Evolutionary conservation across 2,888 invertebrate genomes (phyloP), one percentile per base, ranked within the genome.

Genomic region (Sericinus montela): DNA sequence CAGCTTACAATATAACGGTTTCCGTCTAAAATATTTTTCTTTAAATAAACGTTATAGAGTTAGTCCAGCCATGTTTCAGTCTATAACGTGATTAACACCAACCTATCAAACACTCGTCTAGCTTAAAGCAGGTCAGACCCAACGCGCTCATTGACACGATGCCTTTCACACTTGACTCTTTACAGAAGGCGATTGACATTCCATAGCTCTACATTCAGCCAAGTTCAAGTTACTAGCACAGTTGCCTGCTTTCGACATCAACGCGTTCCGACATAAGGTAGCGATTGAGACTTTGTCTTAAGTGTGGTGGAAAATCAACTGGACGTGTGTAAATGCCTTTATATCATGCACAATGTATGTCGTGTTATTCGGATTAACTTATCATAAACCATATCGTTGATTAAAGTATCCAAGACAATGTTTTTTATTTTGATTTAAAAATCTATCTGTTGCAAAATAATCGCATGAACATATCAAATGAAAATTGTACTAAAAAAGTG

Each of bases 101-200:
- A 19, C 19, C 36, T 28, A 46, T 38, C 37, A 39, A 39, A 39
- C 45, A 36, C 36, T 30, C 41, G 19, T 41, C 43, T 32, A 38
- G 43, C 28, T 35, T 13, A 36, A 35, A 48, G 38, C 42, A 11
- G 36, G 23, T 40, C 34, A 15, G 30, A 41, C 37, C 16, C 23
- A 28, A 37, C 29, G 32, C 41, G 36, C 45, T 28, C 35, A 51
- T 48, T 43, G 51, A 55, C 53, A 53, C 51, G 47, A 46, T 65
- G 64, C 73, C 75, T 75, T 76, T 77, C 75, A 71, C 75, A 63
- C 65, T 67, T 62, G 60, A 60, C 62, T 56, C 59, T 66, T 73
- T 70, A 68, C 69, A 73, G 76, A 78, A 80, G 79, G 79, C 65
- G 58, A 67, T 70, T 79, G 59, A 63, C 82, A 81, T 82, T 82